Percentiles rank a stretch among this genome's conserved stretches.
These are phyloP conservation scores for Coregonus ussuriensis DNA, from an alignment of 2,797 vertebrate genomes.

Conservation along the genomic window DNA sequence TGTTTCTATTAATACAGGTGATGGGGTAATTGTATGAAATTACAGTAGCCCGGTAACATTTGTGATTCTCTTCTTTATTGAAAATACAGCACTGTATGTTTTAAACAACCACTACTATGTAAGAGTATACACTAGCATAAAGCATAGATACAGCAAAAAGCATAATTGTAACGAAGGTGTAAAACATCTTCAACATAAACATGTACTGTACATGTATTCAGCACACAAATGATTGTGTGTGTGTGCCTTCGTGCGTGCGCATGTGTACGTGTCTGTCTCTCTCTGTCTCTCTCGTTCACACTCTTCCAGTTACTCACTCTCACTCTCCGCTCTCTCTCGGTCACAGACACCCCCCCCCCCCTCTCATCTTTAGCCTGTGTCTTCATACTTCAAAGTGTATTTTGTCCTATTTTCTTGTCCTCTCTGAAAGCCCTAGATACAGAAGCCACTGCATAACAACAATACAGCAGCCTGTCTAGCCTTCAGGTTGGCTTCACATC, in stretches of 20 bases:
- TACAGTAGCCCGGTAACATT: neutral
- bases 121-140: neutral
- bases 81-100: neutral
- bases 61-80: neutral
- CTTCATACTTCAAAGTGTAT: neutral
- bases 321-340: neutral
- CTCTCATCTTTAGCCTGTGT: neutral
- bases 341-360: neutral
- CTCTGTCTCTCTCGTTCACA: neutral
- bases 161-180: slow-evolving; percentile 24
- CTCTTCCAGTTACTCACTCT: slow-evolving; percentile 1
- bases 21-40: neutral
- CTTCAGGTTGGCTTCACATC: neutral
- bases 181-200: slow-evolving; percentile 27
- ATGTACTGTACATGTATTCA: slow-evolving; percentile 43
- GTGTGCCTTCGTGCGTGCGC: neutral
- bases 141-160: neutral
- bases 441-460: neutral
- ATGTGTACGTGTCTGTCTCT: neutral
- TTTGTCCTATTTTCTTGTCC: slow-evolving; percentile 1
- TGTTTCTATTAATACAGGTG: too few species aligned
- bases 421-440: slow-evolving; percentile 20
- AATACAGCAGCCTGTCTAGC: neutral
- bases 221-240: slow-evolving; percentile 1
- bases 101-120: neutral